These are phyloP conservation scores for Tetraneura akinire DNA, from an alignment of 1,140 invertebrate species.

Conservation along the genomic window DNA sequence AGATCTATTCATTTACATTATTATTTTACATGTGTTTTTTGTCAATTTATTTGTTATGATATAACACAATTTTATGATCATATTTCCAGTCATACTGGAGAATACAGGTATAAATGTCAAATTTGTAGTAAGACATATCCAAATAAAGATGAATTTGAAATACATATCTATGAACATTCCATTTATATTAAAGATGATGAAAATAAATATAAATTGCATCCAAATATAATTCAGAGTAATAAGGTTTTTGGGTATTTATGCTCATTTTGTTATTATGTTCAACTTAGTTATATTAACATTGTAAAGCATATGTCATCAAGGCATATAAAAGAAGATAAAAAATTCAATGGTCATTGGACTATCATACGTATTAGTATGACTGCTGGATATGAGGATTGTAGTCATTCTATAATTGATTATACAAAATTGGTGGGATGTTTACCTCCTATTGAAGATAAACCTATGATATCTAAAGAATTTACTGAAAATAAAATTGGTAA, in stretches of 20 bases:
- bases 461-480: not conserved
- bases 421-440: constrained; percentile 1
- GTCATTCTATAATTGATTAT: not conserved
- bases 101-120: constrained; percentile 40
- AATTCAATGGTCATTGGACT: constrained; percentile 26
- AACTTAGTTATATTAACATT: constrained; percentile 21
- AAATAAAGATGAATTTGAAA: constrained; percentile 8
- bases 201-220: not conserved
- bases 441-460: not conserved
- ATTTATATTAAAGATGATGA: constrained; percentile 13
- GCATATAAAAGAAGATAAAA: constrained; percentile 38
- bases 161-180: constrained; percentile 12
- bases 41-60: not conserved
- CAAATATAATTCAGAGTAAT: not conserved
- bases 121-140: constrained; percentile 13
- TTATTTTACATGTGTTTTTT: constrained; percentile 37
- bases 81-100: constrained; percentile 31
- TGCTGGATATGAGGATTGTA: not conserved
- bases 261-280: constrained; percentile 38
- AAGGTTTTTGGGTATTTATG: constrained; percentile 31
- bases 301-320: not conserved
- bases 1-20: not conserved
- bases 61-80: constrained; percentile 16
- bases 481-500: no score
- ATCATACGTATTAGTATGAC: constrained; percentile 31